Evolutionary conservation across 2,888 invertebrate genomes (phyloP), one percentile per base, ranked within the genome.

Genomic region (Hoplodrina ambigua): DNA sequence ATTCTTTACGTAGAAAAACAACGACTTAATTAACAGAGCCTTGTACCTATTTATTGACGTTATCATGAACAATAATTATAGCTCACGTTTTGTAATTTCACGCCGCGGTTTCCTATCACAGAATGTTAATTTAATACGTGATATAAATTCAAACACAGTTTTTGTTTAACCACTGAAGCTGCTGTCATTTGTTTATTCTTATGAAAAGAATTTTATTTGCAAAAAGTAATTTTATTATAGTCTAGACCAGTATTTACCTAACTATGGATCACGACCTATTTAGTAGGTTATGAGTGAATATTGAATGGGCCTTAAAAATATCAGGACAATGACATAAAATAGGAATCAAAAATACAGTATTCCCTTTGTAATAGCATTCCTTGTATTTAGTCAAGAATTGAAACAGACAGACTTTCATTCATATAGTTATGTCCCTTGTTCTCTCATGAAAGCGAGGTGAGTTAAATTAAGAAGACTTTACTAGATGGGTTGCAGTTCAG

Each of bases 111-210:
- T 82, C 20, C 57, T 69, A 79, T 80, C 58, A 72, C 46, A 72
- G 62, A 75, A 75, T 79, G 64, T 69, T 75, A 80, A 80, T 80
- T 79, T 65, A 65, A 53, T 72, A 80, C 80, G 82, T 82, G 82
- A 72, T 72, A 65, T 49, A 66, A 75, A 79, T 80, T 58, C 54
- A 20, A 80, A 75, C 50, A 30, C 50, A 30, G 41, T 57, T 46
- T 46, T 54, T 56, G 44, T 75, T 61, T 55, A 69, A 59, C 44
- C 49, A 44, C 49, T 50, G 20, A 57, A 61, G n/a, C 33, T 15
- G 19, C 33, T 44, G 25, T 20, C 73, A 58, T 59, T 73, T 46
- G 61, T 78, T 52, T 58, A 15, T 33, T 15, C 10, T 25, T 15
- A 46, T 46, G 17, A 17, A 17, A 17, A 58, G 11, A 6, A 7